Evolutionary conservation across 1,140 invertebrate genomes (phyloP).

Genomic region (Cheumatopsyche charites): DNA sequence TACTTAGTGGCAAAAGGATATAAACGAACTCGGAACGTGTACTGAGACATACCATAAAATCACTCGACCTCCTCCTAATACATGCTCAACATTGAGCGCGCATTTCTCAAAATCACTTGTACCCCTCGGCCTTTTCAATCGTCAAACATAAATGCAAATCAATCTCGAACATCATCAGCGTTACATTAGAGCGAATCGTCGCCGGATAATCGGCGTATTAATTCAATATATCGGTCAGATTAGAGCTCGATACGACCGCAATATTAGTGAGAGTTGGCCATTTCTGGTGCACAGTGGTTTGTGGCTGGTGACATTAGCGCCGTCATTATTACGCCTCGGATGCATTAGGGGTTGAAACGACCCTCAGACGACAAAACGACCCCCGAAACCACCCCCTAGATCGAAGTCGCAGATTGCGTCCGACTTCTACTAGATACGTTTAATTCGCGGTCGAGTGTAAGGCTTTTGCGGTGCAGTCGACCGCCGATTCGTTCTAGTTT

Average conservation of each 20-base stretch:
- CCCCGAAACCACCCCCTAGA: background rate
- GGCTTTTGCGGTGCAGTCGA: too few relatives aligned
- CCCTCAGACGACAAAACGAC: constrained; percentile 29
- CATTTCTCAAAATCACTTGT: too few relatives aligned
- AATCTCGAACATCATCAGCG: too few relatives aligned
- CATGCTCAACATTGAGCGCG: too few relatives aligned
- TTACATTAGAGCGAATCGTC: background rate
- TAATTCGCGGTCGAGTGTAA: too few relatives aligned
- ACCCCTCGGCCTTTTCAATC: too few relatives aligned
- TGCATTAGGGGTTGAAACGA: constrained; percentile 42
- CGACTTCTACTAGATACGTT: background rate
- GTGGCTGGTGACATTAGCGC: constrained; percentile 38
- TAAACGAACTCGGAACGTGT: too few relatives aligned
- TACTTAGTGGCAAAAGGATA: too few relatives aligned
- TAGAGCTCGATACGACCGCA: background rate
- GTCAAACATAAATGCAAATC: too few relatives aligned
- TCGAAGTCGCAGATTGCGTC: background rate
- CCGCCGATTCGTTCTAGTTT: too few relatives aligned
- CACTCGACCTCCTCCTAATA: too few relatives aligned
- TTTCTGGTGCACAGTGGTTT: background rate
- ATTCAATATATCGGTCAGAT: constrained; percentile 15
- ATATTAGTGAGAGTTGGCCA: background rate
- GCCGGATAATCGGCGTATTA: constrained; percentile 14
- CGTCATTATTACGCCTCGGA: constrained; percentile 38
- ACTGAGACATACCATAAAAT: too few relatives aligned